Evolutionary conservation across 2,888 invertebrate genomes (phyloP).

Genomic region (Pachydiplax longipennis): DNA sequence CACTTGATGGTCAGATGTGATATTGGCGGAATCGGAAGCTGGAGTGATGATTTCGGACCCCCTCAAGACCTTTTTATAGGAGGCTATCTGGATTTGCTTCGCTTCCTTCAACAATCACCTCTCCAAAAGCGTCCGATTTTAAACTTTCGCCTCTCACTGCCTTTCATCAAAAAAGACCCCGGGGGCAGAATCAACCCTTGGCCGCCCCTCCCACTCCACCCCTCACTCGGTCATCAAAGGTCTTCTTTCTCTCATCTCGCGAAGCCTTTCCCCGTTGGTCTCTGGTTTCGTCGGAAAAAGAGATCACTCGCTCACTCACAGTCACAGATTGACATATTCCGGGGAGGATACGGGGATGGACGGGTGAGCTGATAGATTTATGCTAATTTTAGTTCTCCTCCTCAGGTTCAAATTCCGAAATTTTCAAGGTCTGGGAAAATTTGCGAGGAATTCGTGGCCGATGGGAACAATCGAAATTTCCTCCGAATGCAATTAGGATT

Average conservation of each 20-base stretch:
- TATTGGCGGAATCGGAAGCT: conserved; percentile 34
- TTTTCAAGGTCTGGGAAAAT: no score
- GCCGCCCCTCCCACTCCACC: not conserved
- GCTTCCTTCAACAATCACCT: not conserved
- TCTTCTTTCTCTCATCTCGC: not conserved
- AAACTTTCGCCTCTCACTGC: not conserved
- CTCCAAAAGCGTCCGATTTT: not conserved
- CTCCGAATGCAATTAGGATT: no score
- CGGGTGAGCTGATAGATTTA: no score
- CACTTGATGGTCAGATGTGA: not conserved
- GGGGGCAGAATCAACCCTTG: not conserved
- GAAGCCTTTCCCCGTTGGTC: not conserved
- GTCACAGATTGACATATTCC: not conserved
- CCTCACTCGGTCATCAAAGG: not conserved
- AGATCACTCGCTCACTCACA: not conserved
- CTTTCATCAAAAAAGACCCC: not conserved
- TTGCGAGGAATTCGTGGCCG: no score
- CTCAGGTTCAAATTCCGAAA: not conserved
- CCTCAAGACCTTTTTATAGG: conserved; percentile 10
- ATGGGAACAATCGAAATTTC: no score
- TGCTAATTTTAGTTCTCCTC: not conserved
- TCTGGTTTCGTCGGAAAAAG: not conserved
- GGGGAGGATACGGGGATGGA: no score
- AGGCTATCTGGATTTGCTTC: not conserved
- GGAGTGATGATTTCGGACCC: conserved; percentile 1